Percentiles rank a stretch among this genome's conserved stretches.
Evolutionary conservation across 2,113 vertebrate species (phyloP).

Genomic region (Planiliza haematocheilus): DNA sequence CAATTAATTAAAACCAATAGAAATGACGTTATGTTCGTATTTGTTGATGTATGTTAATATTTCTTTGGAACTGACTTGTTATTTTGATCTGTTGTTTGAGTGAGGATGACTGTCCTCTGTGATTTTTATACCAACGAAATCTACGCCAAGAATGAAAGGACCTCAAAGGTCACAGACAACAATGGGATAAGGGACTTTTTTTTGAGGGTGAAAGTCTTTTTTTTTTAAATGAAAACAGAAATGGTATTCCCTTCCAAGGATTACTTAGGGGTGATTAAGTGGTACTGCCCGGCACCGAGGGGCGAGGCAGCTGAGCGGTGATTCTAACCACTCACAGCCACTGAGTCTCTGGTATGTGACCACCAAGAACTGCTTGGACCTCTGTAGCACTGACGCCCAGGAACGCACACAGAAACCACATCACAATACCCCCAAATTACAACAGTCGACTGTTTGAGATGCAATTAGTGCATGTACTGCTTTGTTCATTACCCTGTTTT

Average conservation of each 20-base stretch:
- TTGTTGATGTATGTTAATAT: too few relatives aligned
- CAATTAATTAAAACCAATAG: constrained; percentile 60
- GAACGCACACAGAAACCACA: constrained; percentile 42
- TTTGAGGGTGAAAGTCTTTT: constrained; percentile 10
- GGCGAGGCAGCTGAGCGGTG: constrained; percentile 21
- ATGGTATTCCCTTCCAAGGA: constrained; percentile 48
- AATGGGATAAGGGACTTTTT: constrained; percentile 39
- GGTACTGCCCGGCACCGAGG: constrained; percentile 44
- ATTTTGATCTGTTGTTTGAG: constrained; percentile 11
- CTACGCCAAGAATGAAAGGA: background rate
- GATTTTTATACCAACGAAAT: constrained; percentile 39
- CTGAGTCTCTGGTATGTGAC: constrained; percentile 76
- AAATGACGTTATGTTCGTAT: constrained; percentile 41
- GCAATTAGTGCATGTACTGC: constrained; percentile 31
- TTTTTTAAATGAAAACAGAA: constrained; percentile 32
- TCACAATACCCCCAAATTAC: constrained; percentile 33
- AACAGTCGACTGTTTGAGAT: constrained; percentile 26
- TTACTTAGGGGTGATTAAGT: constrained; percentile 65
- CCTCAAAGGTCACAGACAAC: constrained; percentile 25
- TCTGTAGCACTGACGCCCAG: constrained; percentile 25
- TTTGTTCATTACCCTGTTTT: constrained; percentile 20
- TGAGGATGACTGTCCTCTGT: background rate
- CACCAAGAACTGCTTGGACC: constrained; percentile 44
- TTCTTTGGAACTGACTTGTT: background rate
- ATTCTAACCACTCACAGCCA: constrained; percentile 62